Evolutionary conservation across 2,888 invertebrate genomes (phyloP), one percentile per base, ranked within the genome.

Genomic region (Orthosia incerta): DNA sequence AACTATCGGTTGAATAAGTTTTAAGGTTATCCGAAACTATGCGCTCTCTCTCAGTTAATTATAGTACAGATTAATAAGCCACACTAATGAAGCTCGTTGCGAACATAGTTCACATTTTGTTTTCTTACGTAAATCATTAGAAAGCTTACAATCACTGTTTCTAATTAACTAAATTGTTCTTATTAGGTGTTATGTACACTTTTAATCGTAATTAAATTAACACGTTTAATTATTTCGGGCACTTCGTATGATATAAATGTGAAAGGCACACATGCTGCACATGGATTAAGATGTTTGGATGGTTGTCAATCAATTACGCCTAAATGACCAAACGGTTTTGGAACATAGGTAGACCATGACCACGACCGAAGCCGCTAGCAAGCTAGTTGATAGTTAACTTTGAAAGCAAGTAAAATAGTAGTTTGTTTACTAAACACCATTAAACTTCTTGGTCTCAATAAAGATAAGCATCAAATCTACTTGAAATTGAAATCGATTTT

Each of bases 21-120:
- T 85, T 63, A 76, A 77, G 83, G 85, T 86, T 86, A 80, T 53
- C 53, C 61, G 48, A 66, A 71, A 69, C 70, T 64, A 73, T 59
- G 51, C 79, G 69, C 85, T 86, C 85, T 86, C 85, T 85, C 87
- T 78, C 57, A 67, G 39, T 75, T 83, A 83, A 86, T 86, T 85
- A 78, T 65, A 68, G 76, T 70, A 75, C 62, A 64, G 60, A 83
- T 83, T 79, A 81, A 77, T 80, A 85, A 81, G 76, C 72, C 72
- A 67, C 76, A 83, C 56, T 80, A 83, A 80, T 70, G 78, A 70
- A 69, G 70, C 60, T 55, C 56, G 55, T 72, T 63, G 66, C 26
- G 48, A 66, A 63, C 79, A 60, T 79, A 82, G 12, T 67, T 71
- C 53, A 56, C 65, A 74, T 83, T 78, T 57, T 67, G 50, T 67